Evolutionary conservation across 2,888 invertebrate species (phyloP), one percentile per base, ranked within the genome.

Genomic region (Diaprepes abbreviatus): DNA sequence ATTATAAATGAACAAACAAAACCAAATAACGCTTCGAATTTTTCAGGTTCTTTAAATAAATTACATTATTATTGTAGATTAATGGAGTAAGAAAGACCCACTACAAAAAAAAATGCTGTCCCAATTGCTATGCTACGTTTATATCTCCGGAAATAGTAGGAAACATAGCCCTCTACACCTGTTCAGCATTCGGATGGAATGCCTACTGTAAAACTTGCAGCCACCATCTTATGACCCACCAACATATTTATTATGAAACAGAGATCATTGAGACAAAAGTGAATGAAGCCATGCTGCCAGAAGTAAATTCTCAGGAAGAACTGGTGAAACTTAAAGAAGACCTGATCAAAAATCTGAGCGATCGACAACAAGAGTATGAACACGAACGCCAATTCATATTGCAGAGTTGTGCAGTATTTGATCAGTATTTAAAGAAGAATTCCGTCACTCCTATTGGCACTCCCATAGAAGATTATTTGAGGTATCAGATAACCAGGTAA

Each of bases 161-260:
- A n/a, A 74, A 75, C 52, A 76, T 79, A 1, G 77, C 74, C 66
- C 74, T 82, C 58, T 68, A 74, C 2, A 7, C 76, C 58, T 82
- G 82, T 73, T 68, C 76, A 4, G 80, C 81, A 2, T 40, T 40
- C 17, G 9, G 16, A 66, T 33, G 21, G 55, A 2, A 68, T 65
- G 3, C 67, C 66, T 9, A 40, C 17, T 83, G 83, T 57, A 63
- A 33, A 33, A 54, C 65, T 40, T 83, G 83, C 59, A 43, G 54
- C 0, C 81, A 81, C 50, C 74, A 76, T 63, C 81, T 78, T 66
- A 75, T 71, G 5, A 68, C 74, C 1, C 82, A 83, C 62, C 79
- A 81, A 79, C 82, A 83, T 59, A 76, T 82, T 50, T 82, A 82
- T 43, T 82, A 82, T 57, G 72, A 76, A 69, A 80, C 80, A 1